Evolutionary conservation across 2,888 invertebrate genomes (phyloP).

Genomic region (Cheilosia pagana): DNA sequence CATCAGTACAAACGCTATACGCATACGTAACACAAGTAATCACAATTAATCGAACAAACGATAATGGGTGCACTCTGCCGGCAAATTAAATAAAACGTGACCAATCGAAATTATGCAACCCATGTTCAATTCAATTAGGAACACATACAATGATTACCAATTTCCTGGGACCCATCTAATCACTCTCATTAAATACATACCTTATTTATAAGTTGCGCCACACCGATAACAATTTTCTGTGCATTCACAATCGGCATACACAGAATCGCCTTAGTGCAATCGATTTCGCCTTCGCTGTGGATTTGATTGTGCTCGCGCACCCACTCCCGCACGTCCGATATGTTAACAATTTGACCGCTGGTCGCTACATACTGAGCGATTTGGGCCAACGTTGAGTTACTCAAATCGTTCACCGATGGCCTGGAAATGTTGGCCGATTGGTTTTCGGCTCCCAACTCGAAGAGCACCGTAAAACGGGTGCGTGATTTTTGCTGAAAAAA

Average conservation of each 20-base stretch:
- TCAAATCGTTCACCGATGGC: slow-evolving; percentile 86
- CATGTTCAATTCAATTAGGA: no score
- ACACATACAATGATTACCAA: no score
- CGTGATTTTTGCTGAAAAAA: slow-evolving; percentile 81
- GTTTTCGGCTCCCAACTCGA: slow-evolving; percentile 90
- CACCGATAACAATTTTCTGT: slow-evolving; percentile 94
- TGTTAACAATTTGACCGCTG: slow-evolving; percentile 94
- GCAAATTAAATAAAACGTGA: no score
- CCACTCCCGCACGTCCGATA: slow-evolving; percentile 94
- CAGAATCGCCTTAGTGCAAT: slow-evolving; percentile 90
- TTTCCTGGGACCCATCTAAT: no score
- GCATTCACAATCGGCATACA: slow-evolving; percentile 97
- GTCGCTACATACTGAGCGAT: slow-evolving; percentile 95
- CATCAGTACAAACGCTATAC: no score
- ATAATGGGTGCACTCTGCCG: no score
- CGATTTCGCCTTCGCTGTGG: slow-evolving; percentile 86
- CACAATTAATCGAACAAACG: no score
- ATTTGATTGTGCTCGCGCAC: slow-evolving; percentile 87
- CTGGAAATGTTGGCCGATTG: slow-evolving; percentile 87
- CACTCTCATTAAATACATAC: slow-evolving; percentile 81
- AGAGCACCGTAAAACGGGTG: slow-evolving; percentile 92
- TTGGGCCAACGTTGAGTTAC: slow-evolving; percentile 90
- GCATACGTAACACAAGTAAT: no score
- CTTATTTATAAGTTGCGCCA: slow-evolving; percentile 96
- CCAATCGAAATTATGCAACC: no score